Evolutionary conservation across 1,140 invertebrate species (phyloP).

Genomic region (Stegodyphus dumicola): DNA sequence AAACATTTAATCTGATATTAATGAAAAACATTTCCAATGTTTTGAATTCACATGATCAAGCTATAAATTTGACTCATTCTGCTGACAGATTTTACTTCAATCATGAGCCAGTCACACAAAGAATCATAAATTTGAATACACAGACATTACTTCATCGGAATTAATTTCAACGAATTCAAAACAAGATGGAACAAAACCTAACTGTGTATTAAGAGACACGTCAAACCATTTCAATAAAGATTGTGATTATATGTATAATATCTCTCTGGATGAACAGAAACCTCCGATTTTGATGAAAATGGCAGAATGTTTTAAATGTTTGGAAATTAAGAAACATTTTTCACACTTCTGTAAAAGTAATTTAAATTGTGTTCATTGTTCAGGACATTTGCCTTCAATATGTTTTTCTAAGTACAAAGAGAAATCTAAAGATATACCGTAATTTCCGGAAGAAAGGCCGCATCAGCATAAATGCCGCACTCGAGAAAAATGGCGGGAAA

Average conservation of each 20-base stretch:
- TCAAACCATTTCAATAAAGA: neutral
- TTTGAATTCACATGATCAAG: neutral
- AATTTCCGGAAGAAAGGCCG: too few relatives aligned
- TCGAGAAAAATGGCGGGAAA: too few relatives aligned
- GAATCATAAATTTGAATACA: too few relatives aligned
- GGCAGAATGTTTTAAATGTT: constrained; percentile 14
- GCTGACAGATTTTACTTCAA: too few relatives aligned
- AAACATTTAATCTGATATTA: neutral
- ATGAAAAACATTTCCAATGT: too few relatives aligned
- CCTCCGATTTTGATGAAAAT: constrained; percentile 25
- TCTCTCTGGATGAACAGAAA: constrained; percentile 9
- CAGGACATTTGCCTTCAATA: neutral
- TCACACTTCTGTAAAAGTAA: neutral
- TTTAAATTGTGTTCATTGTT: neutral
- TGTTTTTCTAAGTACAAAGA: neutral
- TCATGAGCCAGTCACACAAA: too few relatives aligned
- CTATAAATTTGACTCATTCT: neutral
- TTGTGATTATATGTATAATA: neutral
- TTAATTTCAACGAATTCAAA: neutral
- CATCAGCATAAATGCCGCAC: too few relatives aligned
- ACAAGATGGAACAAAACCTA: neutral
- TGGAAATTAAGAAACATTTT: neutral
- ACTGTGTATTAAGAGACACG: neutral
- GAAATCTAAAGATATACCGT: neutral
- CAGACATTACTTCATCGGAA: neutral